Percentiles rank a stretch among this genome's conserved stretches.
phyloP scores from a whole-genome alignment of 2,888 invertebrate genomes.

The Brenthis ino region DNA sequence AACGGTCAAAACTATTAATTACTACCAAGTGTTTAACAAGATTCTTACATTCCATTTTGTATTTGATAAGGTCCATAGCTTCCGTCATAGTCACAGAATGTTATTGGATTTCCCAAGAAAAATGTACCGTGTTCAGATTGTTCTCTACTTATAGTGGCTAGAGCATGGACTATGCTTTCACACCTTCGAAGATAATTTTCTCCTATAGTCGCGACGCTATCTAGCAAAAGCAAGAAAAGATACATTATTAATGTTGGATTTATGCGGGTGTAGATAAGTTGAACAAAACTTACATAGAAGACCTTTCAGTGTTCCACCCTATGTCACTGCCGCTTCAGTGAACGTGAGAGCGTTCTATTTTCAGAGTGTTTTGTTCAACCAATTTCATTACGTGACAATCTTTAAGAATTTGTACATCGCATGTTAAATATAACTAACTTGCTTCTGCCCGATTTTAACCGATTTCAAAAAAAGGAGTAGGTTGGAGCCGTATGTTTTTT shows the following conservation, averaged over 20 bases:
- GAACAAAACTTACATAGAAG: conserved; percentile 33
- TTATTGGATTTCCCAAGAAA: conserved; percentile 74
- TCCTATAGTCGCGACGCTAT: conserved; percentile 69
- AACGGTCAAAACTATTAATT: not conserved
- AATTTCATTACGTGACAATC: conserved; percentile 33
- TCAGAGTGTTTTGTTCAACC: conserved; percentile 33
- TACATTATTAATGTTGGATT: conserved; percentile 1
- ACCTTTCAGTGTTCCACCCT: conserved; percentile 40
- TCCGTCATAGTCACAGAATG: conserved; percentile 86
- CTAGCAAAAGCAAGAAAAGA: conserved; percentile 49
- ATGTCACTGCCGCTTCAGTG: conserved; percentile 37
- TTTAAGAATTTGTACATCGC: conserved; percentile 12
- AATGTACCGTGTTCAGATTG: conserved; percentile 83
- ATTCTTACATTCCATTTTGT: conserved; percentile 79
- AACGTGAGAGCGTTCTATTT: conserved; percentile 40
- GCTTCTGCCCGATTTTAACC: not conserved
- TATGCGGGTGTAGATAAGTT: conserved; percentile 22
- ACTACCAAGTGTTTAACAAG: conserved; percentile 15
- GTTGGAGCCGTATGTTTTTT: no score
- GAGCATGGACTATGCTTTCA: conserved; percentile 84
- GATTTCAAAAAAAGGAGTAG: no score
- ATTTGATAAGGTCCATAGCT: conserved; percentile 83
- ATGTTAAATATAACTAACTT: not conserved
- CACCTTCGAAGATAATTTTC: conserved; percentile 85
- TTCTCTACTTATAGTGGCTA: conserved; percentile 74